These are phyloP conservation scores for Formica selysi DNA, from an alignment of 1,140 invertebrate species.

Conservation along the genomic window DNA sequence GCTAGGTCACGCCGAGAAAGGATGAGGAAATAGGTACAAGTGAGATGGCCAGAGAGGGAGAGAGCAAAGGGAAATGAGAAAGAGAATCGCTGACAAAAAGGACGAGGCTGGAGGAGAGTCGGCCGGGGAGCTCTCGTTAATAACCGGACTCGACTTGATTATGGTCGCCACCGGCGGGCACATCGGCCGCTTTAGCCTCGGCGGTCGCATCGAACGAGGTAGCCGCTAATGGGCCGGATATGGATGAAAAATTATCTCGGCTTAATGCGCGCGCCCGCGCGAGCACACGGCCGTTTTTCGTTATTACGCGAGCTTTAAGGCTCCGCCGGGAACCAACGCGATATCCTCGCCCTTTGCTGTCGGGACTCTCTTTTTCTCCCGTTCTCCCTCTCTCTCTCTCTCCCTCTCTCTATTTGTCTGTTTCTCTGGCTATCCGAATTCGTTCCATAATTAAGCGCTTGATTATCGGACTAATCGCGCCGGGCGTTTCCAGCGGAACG, in stretches of 20 bases:
- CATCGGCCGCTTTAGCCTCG: slow-evolving; percentile 64
- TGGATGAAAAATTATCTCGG: slow-evolving; percentile 76
- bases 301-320: slow-evolving; percentile 68
- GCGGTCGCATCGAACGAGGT: slow-evolving; percentile 70
- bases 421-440: slow-evolving; percentile 51
- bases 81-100: slow-evolving; percentile 43
- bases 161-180: slow-evolving; percentile 67
- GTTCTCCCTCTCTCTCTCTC: background rate
- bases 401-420: background rate
- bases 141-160: slow-evolving; percentile 75
- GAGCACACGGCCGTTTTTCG: slow-evolving; percentile 67
- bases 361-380: background rate
- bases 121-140: slow-evolving; percentile 64
- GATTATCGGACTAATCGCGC: slow-evolving; percentile 61
- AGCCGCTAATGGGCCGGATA: slow-evolving; percentile 73
- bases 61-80: slow-evolving; percentile 20
- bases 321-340: slow-evolving; percentile 36
- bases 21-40: background rate
- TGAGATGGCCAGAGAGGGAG: background rate
- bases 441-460: slow-evolving; percentile 69
- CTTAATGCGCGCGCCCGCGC: slow-evolving; percentile 68
- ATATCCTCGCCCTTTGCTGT: slow-evolving; percentile 29
- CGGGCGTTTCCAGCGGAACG: slow-evolving; percentile 66
- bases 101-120: slow-evolving; percentile 28
- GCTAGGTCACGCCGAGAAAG: slow-evolving; percentile 37